A percentile compares a stretch with the other conserved stretches of the same genome.
phyloP scores from a whole-genome alignment of 2,797 vertebrate species.

The Xenopus petersii region DNA sequence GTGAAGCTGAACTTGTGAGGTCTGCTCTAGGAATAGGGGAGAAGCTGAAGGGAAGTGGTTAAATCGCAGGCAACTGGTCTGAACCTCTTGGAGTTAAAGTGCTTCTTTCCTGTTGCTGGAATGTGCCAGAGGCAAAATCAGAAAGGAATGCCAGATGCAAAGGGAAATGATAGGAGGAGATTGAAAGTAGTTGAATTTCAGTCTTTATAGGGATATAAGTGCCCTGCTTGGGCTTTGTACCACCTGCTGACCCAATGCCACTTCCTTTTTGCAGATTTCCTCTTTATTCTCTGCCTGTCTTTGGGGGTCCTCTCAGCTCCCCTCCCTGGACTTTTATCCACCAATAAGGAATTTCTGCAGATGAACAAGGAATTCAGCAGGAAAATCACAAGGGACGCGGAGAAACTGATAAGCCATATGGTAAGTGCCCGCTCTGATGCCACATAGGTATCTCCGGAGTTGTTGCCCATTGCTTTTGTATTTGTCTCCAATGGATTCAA shows the following conservation, averaged over 20 bases:
- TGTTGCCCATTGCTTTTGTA: too few relatives aligned
- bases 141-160: neutral
- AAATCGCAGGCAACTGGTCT: neutral
- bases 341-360: slow-evolving; percentile 58
- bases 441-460: too few relatives aligned
- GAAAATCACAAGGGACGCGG: slow-evolving; percentile 66
- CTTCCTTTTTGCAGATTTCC: neutral
- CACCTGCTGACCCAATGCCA: neutral
- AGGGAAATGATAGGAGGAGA: neutral
- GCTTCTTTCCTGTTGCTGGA: too few relatives aligned
- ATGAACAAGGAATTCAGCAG: slow-evolving; percentile 61
- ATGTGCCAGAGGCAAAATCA: neutral
- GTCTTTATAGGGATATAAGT: neutral
- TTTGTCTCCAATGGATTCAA: too few relatives aligned
- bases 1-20: neutral
- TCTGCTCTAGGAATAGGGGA: neutral
- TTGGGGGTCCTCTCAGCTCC: slow-evolving; percentile 55
- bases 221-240: neutral
- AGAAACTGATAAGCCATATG: slow-evolving; percentile 54
- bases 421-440: slow-evolving; percentile 43
- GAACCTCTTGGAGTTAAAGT: neutral
- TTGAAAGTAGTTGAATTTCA: neutral
- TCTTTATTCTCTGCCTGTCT: slow-evolving; percentile 22
- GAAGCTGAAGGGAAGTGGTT: neutral
- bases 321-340: slow-evolving; percentile 38